phyloP scores from a whole-genome alignment of 1,140 invertebrate species.

The Hypothenemus hampei region DNA sequence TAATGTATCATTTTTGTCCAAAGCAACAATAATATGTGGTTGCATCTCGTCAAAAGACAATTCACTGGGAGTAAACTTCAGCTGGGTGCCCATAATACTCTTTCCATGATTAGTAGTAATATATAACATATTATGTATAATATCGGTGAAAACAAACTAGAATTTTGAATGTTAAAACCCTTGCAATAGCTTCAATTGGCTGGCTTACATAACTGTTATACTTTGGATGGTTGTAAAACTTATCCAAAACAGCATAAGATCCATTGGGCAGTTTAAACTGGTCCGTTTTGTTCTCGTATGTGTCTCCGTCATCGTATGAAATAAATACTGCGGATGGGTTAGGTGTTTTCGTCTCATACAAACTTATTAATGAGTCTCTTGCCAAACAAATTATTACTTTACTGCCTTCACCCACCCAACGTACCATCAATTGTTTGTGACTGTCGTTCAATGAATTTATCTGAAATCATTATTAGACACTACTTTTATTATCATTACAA shows the following conservation, averaged over 20 bases:
- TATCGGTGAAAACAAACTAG: conserved; percentile 82
- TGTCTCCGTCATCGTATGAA: conserved; percentile 80
- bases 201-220: conserved; percentile 67
- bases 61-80: conserved; percentile 72
- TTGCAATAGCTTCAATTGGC: background rate
- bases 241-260: conserved; percentile 66
- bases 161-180: background rate
- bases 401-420: conserved; percentile 82
- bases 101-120: conserved; percentile 69
- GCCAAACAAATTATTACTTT: conserved; percentile 83
- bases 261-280: conserved; percentile 55
- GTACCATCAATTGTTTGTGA: conserved; percentile 82
- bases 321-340: conserved; percentile 72
- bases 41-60: conserved; percentile 68
- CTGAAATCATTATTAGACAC: conserved; percentile 44
- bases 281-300: conserved; percentile 69
- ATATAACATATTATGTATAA: conserved; percentile 69
- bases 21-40: conserved; percentile 55
- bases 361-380: conserved; percentile 53
- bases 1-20: conserved; percentile 66
- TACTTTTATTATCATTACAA: background rate
- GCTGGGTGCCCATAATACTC: conserved; percentile 54
- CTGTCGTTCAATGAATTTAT: conserved; percentile 71
- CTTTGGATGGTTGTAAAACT: conserved; percentile 79
- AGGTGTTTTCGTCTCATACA: conserved; percentile 43